These are phyloP conservation scores for Tenthredo amoena DNA, from an alignment of 2,888 invertebrate genomes.

Conservation along the genomic window DNA sequence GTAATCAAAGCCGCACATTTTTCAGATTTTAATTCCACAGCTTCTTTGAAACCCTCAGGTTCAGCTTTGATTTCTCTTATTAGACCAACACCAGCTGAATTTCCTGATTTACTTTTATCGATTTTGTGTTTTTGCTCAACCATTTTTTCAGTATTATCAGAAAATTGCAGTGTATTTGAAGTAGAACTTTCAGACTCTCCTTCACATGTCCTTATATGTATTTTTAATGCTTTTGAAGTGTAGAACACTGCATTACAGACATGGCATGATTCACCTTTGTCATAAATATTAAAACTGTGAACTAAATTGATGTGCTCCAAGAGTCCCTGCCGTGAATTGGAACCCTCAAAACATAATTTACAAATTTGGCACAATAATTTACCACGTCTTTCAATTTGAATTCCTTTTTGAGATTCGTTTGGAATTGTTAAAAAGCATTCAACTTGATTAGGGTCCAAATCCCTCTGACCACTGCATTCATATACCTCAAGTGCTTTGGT, in stretches of 20 bases:
- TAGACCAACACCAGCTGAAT: background rate
- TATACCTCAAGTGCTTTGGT: background rate
- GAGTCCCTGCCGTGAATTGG: constrained; percentile 28
- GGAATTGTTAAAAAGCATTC: constrained; percentile 50
- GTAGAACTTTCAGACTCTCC: background rate
- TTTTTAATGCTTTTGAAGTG: constrained; percentile 8
- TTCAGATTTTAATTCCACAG: background rate
- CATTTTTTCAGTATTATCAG: background rate
- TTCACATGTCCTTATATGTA: constrained; percentile 5
- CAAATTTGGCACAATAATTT: constrained; percentile 47
- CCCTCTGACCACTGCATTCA: constrained; percentile 31
- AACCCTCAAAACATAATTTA: constrained; percentile 28
- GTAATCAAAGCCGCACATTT: background rate
- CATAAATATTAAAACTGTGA: constrained; percentile 45
- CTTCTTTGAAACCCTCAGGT: background rate
- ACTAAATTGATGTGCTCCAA: constrained; percentile 34
- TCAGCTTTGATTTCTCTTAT: background rate
- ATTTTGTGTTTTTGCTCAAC: background rate
- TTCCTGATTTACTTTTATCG: background rate
- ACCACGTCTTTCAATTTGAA: background rate
- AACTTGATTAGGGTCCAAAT: constrained; percentile 46
- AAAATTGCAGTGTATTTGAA: background rate
- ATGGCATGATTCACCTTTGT: constrained; percentile 25
- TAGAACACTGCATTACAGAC: constrained; percentile 31
- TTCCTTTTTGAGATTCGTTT: constrained; percentile 25